Base-by-base conservation (phyloP, 2,888 invertebrate genomes). In the Epirrhoe tristata region DNA sequence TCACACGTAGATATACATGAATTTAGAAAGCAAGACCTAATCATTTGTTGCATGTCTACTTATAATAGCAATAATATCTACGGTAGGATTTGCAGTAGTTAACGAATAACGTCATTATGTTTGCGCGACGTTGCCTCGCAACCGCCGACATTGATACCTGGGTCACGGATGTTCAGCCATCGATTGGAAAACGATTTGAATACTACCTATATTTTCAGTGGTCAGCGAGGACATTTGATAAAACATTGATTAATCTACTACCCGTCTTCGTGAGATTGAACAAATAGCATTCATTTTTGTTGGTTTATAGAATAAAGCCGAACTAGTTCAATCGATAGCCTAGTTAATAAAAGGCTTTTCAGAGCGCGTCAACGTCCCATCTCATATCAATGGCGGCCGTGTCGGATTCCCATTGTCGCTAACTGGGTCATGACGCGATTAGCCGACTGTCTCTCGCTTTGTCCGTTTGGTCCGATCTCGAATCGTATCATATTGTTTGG, bases 51-150 rank as follows among this genome's bases (percentile, higher is more conserved):
- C 24, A 24, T 24, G 1, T 24, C 24, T 24, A n/a, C n/a, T n/a
- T n/a, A n/a, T n/a, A n/a, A n/a, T n/a, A n/a, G n/a, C n/a, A n/a
- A n/a, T n/a, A n/a, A n/a, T n/a, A n/a, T n/a, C n/a, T n/a, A n/a
- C n/a, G n/a, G n/a, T n/a, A n/a, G n/a, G 39, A 43, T 43, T 39
- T 10, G 39, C 39, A 34, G 39, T 39, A 14, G 48, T 48, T 50
- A 58, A 5, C 12, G 58, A 57, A 32, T 43, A 6, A 57, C 34
- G 48, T 56, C 24, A 43, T 24, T 24, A 24, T 12, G 61, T 68
- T 66, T 71, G 71, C 69, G 63, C 58, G 62, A 14, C n/a, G 73
- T 71, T 55, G 66, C 73, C 55, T 51, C 52, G 73, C 69, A 43
- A 71, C 70, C 55, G 50, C 36, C 63, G 64, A 48, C 58, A 63